phyloP scores from a whole-genome alignment of 1,140 invertebrate genomes.

The Aporrectodea caliginosa region DNA sequence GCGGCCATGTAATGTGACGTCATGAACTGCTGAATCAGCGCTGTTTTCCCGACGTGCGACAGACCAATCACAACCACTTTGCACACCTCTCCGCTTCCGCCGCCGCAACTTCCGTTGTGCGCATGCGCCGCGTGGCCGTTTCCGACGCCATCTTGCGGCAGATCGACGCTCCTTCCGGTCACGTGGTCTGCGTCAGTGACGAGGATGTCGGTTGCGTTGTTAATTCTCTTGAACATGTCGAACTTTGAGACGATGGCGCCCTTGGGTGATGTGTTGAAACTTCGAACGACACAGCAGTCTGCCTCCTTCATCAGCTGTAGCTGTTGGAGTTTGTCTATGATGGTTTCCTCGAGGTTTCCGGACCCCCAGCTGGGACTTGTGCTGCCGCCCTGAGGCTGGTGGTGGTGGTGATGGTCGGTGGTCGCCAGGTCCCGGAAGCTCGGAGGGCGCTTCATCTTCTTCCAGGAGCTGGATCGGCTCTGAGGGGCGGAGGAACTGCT shows the following conservation, averaged over 20 bases:
- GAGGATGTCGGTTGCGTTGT: background rate
- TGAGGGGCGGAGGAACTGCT: constrained; percentile 26
- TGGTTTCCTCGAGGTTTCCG: constrained; percentile 18
- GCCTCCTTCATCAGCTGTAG: constrained; percentile 15
- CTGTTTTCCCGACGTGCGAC: constrained; percentile 80
- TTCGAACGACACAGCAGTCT: constrained; percentile 26
- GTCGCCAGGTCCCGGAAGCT: constrained; percentile 27
- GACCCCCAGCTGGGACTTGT: background rate
- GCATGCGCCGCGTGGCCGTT: no score
- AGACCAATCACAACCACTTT: constrained; percentile 79
- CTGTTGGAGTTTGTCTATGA: constrained; percentile 13
- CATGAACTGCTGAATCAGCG: constrained; percentile 85
- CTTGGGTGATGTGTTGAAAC: constrained; percentile 30
- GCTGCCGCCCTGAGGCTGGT: background rate
- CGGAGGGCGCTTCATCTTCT: constrained; percentile 26
- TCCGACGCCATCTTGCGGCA: no score
- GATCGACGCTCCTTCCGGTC: no score
- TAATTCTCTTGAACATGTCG: constrained; percentile 32
- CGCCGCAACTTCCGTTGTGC: background rate
- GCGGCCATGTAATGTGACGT: constrained; percentile 90
- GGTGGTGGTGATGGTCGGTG: constrained; percentile 60
- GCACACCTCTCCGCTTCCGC: constrained; percentile 52
- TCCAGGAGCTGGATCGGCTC: constrained; percentile 30
- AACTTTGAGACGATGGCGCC: constrained; percentile 24
- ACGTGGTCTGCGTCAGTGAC: background rate